Base-by-base conservation (phyloP, 2,113 vertebrate genomes). In the Gopherus flavomarginatus region DNA sequence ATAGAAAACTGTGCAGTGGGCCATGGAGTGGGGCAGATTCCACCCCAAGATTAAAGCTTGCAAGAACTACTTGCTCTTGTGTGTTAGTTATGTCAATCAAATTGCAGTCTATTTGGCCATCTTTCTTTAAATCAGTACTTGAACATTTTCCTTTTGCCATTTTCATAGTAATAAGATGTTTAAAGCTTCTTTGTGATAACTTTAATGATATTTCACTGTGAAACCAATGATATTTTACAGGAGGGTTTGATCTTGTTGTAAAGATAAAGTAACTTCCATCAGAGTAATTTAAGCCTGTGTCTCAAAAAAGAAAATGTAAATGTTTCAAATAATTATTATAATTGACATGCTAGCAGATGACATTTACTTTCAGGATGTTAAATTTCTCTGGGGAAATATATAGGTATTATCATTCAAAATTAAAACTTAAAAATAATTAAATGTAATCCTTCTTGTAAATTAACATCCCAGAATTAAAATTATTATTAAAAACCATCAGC, bases 361-460 rank as follows among this genome's bases (percentile, higher is more conserved):
- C 59, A 97, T 92, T 97, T 50, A 49, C 95, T 96, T 93, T 95
- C 52, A 97, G 94, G 90, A 91, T 92, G 94, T 94, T 84, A 94
- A 83, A 93, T 81, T 94, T 94, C 79, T 96, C 69, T 53, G 62
- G 87, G 26, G 82, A 49, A 50, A 96, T 44, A 38, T 16, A 6
- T 4, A 88, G 17, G 50, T 86, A 19, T 83, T 95, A 88, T 14
- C 26, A 97, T 94, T 95, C 88, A 96, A 95, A 97, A 96, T 96
- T 93, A 96, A 92, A 77, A 97, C 83, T 95, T 87, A 80, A 8
- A 80, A 82, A 38, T 97, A 96, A 93, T 82, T 96, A 95, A 96
- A 92, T 97, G 65, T 96, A 94, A 96, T 90, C 35, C 6, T 8
- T 83, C 11, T 84, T 84, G 49, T 4, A 93, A 85, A 85, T 92